A percentile compares a stretch with the other conserved stretches of the same genome.
Conservation (phyloP, 2,113 vertebrate genomes). For the zebrafish (Danio rerio) region DNA sequence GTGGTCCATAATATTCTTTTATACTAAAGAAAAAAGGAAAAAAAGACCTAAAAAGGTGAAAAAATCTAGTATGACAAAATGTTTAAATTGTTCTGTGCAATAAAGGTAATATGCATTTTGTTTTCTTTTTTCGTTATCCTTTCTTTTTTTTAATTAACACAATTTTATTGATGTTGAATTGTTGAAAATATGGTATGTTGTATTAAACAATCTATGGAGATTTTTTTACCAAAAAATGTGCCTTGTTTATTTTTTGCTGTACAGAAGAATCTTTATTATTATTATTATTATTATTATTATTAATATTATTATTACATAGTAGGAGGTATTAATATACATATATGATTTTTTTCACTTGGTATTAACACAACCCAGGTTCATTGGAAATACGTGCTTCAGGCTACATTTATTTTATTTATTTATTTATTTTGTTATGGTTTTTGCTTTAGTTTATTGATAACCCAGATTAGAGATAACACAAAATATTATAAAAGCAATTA, state of each 20-base stretch:
- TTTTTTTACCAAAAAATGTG: constrained; percentile 69
- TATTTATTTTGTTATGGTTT: no score
- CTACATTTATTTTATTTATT: no score
- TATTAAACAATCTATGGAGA: constrained; percentile 83
- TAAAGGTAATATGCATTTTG: constrained; percentile 83
- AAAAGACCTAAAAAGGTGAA: constrained; percentile 63
- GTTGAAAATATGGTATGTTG: constrained; percentile 84
- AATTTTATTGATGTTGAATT: constrained; percentile 83
- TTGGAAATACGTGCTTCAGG: no score
- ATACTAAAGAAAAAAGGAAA: constrained; percentile 63
- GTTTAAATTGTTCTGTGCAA: constrained; percentile 84
- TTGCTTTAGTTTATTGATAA: no score
- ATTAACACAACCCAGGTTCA: no score
- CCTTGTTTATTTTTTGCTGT: constrained; percentile 59
- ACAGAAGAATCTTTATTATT: background rate
- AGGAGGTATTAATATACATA: no score
- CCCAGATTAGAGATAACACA: no score
- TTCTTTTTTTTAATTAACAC: constrained; percentile 77
- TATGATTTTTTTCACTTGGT: no score
- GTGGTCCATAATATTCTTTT: constrained; percentile 80
- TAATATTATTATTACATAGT: no score
- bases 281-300: no score
- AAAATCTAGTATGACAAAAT: constrained; percentile 74
- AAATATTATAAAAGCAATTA: no score
- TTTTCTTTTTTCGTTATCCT: constrained; percentile 15